A percentile compares a stretch with the other conserved stretches of the same genome.
Conservation (phyloP, 1,140 invertebrate species). For the Thereuonema tuberculata region DNA sequence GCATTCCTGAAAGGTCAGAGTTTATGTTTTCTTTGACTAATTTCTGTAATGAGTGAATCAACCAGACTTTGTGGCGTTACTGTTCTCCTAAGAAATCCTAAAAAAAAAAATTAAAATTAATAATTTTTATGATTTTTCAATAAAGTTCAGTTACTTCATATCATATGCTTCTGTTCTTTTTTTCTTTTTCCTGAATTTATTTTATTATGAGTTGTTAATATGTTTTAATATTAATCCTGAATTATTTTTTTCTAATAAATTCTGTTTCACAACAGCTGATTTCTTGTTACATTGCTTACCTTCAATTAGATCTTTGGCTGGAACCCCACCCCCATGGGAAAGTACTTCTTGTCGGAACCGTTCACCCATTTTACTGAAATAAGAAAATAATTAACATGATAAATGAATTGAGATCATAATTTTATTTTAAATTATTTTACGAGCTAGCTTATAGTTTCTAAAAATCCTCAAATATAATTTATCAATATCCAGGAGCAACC, state of each 20-base stretch:
- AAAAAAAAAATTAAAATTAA: slow-evolving; percentile 16
- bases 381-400: slow-evolving; percentile 2
- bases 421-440: slow-evolving; percentile 2
- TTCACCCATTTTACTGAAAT: slow-evolving; percentile 50
- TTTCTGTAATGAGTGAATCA: not conserved
- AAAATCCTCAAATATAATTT: not conserved
- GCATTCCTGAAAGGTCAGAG: no score
- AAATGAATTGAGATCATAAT: not conserved
- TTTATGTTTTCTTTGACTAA: slow-evolving; percentile 3
- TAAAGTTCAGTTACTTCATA: no score
- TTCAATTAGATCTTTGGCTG: slow-evolving; percentile 51
- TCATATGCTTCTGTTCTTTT: no score
- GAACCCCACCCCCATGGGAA: slow-evolving; percentile 74
- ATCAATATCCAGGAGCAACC: not conserved
- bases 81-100: slow-evolving; percentile 52
- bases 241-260: no score
- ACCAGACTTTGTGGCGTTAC: slow-evolving; percentile 42
- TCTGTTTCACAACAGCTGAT: no score
- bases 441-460: not conserved
- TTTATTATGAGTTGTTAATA: no score
- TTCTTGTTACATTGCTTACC: slow-evolving; percentile 16
- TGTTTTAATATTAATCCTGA: no score
- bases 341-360: slow-evolving; percentile 61
- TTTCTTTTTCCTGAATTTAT: no score
- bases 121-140: not conserved